Percentiles rank a stretch among this genome's conserved stretches.
Conservation (phyloP, 2,888 invertebrate genomes). For the Mantis religiosa region DNA sequence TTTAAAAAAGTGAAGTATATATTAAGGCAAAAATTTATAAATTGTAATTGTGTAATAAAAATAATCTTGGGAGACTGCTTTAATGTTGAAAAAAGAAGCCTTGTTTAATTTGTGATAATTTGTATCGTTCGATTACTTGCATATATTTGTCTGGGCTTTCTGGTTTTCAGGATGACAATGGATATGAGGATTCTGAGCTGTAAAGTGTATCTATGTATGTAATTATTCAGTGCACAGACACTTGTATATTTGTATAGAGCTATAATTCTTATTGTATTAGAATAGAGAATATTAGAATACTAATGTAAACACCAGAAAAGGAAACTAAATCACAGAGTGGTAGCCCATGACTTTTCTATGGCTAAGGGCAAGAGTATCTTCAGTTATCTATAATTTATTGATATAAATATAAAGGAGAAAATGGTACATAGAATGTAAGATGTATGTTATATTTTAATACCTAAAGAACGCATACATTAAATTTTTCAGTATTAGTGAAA, state of each 20-base stretch:
- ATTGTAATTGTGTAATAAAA: neutral
- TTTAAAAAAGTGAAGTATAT: neutral
- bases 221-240: neutral
- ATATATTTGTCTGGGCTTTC: neutral
- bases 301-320: neutral
- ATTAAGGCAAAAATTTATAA: neutral
- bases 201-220: neutral
- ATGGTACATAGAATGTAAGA: neutral
- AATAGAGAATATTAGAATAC: neutral
- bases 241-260: conserved; percentile 10
- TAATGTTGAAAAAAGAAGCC: neutral
- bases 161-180: neutral
- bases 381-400: conserved; percentile 4
- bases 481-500: neutral
- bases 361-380: neutral
- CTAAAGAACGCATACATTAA: neutral
- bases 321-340: neutral
- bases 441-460: neutral
- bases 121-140: neutral
- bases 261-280: neutral
- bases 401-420: conserved; percentile 1
- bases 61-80: neutral
- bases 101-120: neutral
- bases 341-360: neutral
- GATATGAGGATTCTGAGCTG: neutral